A percentile compares a stretch with the other conserved stretches of the same genome.
Evolutionary conservation across 2,797 vertebrate species (phyloP).

Genomic region (Sebastes goodei): DNA sequence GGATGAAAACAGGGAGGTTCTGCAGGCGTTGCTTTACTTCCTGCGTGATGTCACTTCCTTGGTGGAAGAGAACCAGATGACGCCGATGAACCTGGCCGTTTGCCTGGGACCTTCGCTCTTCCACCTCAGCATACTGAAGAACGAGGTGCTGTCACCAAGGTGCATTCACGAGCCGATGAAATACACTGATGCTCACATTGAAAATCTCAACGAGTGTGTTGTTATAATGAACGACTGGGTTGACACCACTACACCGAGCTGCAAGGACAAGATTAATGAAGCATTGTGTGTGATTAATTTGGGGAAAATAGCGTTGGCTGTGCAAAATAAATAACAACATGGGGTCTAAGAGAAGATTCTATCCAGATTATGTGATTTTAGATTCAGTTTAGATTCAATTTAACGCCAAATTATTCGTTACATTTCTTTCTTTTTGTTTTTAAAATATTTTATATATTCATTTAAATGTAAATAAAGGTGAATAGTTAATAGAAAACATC

Average conservation of each 20-base stretch:
- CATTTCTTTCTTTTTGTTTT: not conserved
- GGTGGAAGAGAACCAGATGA: slow-evolving; percentile 99
- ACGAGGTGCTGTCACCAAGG: slow-evolving; percentile 91
- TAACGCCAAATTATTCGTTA: not conserved
- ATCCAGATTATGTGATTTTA: not conserved
- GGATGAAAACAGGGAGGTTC: slow-evolving; percentile 94
- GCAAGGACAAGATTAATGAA: not conserved
- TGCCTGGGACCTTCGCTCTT: slow-evolving; percentile 97
- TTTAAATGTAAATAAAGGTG: not conserved
- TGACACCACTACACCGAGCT: not conserved
- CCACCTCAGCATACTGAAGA: slow-evolving; percentile 95
- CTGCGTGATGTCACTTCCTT: slow-evolving; percentile 89
- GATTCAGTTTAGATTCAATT: not conserved
- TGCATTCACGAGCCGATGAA: slow-evolving; percentile 49
- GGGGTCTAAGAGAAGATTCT: not conserved
- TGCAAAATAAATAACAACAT: not conserved
- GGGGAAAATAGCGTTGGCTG: not conserved
- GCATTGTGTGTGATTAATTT: not conserved
- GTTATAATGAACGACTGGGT: not conserved
- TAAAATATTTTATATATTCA: not conserved
- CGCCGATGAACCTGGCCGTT: slow-evolving; percentile 95
- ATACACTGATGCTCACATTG: not conserved
- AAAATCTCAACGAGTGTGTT: not conserved
- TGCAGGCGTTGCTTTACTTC: slow-evolving; percentile 94
- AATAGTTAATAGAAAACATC: not conserved